Conservation (phyloP, 92 coral and sea anemone species). For the Desmophyllum pertusum region DNA sequence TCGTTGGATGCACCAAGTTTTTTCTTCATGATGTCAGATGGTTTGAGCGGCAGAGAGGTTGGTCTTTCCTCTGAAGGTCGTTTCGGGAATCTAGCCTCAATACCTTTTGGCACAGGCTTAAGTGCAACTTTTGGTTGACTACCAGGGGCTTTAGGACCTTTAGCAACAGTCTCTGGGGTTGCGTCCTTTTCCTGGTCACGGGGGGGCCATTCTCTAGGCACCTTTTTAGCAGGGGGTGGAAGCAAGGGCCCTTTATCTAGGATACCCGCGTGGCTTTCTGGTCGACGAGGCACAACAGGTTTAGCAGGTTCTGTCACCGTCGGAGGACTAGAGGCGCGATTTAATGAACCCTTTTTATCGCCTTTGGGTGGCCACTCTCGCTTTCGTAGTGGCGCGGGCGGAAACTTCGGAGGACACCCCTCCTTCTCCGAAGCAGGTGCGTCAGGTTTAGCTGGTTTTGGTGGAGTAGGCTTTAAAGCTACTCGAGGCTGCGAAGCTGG, state of each 20-base stretch:
- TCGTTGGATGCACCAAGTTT: slow-evolving; percentile 18
- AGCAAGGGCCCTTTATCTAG: slow-evolving; percentile 33
- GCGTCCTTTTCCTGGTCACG: neutral
- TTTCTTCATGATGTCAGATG: slow-evolving; percentile 46
- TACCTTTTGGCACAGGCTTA: slow-evolving; percentile 13
- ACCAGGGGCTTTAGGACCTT: neutral
- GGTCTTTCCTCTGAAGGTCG: slow-evolving; percentile 45
- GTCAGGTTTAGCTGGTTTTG: slow-evolving; percentile 38
- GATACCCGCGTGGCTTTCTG: slow-evolving; percentile 61
- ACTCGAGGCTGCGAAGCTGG: slow-evolving; percentile 2
- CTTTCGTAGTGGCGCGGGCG: slow-evolving; percentile 12
- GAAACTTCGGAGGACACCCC: slow-evolving; percentile 10
- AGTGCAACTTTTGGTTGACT: slow-evolving; percentile 21
- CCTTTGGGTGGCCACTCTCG: slow-evolving; percentile 40
- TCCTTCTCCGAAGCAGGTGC: slow-evolving; percentile 41
- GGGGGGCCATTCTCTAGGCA: slow-evolving; percentile 8
- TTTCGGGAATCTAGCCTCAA: slow-evolving; percentile 8
- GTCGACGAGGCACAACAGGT: slow-evolving; percentile 31
- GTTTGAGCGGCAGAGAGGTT: slow-evolving; percentile 39
- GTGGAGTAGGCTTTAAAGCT: slow-evolving; percentile 34
- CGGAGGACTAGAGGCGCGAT: slow-evolving; percentile 44
- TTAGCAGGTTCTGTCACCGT: neutral
- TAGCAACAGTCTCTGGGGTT: neutral
- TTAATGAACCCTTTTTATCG: slow-evolving; percentile 36
- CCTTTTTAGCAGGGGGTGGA: slow-evolving; percentile 22